These are phyloP conservation scores for Mustela lutreola DNA, from an alignment of 2,113 vertebrate genomes.

Conservation along the genomic window DNA sequence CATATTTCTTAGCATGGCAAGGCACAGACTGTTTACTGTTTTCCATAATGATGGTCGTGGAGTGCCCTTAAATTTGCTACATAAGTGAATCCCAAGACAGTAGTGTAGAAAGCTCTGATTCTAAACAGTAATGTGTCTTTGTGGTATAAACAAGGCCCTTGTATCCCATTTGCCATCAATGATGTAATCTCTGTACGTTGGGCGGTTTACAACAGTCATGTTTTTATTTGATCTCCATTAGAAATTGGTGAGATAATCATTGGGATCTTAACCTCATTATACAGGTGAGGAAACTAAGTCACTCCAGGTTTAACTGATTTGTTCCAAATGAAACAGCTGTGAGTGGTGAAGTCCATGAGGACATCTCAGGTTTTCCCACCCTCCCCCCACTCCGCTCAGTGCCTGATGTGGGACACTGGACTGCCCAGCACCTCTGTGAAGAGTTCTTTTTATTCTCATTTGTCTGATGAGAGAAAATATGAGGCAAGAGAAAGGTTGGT, in stretches of 20 bases:
- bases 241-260: background rate
- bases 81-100: background rate
- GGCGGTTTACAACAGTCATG: background rate
- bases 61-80: background rate
- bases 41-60: background rate
- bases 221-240: background rate
- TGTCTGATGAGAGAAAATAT: background rate
- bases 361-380: background rate
- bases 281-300: slow-evolving; percentile 7
- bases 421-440: background rate
- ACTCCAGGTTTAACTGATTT: background rate
- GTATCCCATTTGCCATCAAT: background rate
- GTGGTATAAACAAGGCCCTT: background rate
- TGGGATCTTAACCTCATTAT: background rate
- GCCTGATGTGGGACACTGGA: rapidly evolving
- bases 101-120: background rate
- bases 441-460: background rate
- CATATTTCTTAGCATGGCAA: background rate
- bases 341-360: background rate
- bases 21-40: background rate
- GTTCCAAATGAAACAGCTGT: background rate
- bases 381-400: background rate
- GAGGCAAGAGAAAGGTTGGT: background rate
- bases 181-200: background rate
- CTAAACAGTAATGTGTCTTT: background rate